Percentiles rank a stretch among this genome's conserved stretches.
phyloP scores from a whole-genome alignment of 2,797 vertebrate species.

The Anomalospiza imberbis region DNA sequence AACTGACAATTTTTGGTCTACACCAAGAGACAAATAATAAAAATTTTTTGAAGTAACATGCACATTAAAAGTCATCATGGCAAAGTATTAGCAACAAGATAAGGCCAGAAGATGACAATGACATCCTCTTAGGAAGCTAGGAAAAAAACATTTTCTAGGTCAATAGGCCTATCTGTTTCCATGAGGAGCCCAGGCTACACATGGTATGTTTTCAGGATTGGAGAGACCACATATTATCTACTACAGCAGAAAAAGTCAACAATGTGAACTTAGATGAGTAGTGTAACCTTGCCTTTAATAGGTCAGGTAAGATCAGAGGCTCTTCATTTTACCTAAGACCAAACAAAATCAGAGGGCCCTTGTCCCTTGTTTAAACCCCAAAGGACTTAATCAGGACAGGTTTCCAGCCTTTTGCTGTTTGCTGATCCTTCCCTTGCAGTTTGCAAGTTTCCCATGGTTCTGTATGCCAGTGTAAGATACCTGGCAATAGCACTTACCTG shows the following conservation, averaged over 20 bases:
- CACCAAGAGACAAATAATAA: not conserved
- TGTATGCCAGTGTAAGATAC: not conserved
- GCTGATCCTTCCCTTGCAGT: not conserved
- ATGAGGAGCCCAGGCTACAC: not conserved
- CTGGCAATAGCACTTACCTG: not conserved
- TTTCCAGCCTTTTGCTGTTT: not conserved
- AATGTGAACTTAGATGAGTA: not conserved
- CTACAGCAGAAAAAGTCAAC: not conserved
- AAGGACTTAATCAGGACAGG: not conserved
- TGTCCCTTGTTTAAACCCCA: not conserved
- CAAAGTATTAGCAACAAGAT: not conserved
- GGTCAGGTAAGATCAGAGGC: not conserved
- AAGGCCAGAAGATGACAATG: not conserved
- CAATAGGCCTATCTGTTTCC: not conserved
- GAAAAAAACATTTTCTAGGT: not conserved
- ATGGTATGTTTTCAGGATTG: not conserved
- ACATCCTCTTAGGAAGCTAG: not conserved
- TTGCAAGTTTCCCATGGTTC: not conserved
- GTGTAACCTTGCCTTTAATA: not conserved
- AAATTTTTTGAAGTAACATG: not conserved
- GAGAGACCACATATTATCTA: not conserved
- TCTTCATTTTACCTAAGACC: not conserved
- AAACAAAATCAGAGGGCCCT: not conserved
- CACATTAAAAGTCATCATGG: not conserved
- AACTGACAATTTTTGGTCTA: not conserved